Conservation (phyloP, 2,113 vertebrate species). For the Pollimyrus isidori region DNA sequence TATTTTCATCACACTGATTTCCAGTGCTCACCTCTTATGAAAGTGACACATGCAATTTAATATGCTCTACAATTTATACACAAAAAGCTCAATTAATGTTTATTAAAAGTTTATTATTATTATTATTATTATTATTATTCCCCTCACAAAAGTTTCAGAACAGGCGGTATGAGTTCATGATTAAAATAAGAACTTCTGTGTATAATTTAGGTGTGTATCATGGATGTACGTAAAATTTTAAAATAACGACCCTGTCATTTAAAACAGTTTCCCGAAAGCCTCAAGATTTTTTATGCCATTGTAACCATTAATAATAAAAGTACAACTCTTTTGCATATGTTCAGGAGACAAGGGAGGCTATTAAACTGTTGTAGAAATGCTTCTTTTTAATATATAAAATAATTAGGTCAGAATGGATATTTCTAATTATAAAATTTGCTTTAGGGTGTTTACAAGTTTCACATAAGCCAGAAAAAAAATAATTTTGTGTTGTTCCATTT, state of each 20-base stretch:
- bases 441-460: conserved; percentile 2
- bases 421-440: conserved; percentile 9
- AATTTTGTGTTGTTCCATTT: neutral
- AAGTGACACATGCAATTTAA: neutral
- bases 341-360: neutral
- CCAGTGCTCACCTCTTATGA: neutral
- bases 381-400: neutral
- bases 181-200: neutral
- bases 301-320: neutral
- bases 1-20: neutral
- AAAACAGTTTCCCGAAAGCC: neutral
- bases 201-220: neutral
- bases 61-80: neutral
- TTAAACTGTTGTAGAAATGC: neutral
- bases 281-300: neutral
- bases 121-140: neutral
- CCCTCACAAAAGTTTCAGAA: neutral
- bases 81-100: neutral
- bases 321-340: neutral
- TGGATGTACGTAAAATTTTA: neutral
- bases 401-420: conserved; percentile 3
- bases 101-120: neutral
- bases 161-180: neutral
- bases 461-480: neutral
- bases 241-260: neutral